These are phyloP conservation scores for Capitella teleta DNA, from an alignment of 1,140 invertebrate genomes.

Conservation along the genomic window DNA sequence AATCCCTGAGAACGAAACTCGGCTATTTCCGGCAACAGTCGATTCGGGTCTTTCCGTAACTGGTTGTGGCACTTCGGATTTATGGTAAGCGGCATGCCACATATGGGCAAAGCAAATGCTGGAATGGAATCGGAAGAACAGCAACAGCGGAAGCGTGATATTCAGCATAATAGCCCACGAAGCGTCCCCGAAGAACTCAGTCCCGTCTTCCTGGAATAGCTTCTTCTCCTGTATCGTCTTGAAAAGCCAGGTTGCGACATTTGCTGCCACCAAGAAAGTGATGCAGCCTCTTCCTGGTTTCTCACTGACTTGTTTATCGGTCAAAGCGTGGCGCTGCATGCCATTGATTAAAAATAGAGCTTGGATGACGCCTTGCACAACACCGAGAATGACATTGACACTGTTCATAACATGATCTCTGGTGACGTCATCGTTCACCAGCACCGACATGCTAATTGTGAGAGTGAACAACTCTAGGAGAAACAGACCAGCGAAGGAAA, in stretches of 20 bases:
- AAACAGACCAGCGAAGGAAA: conserved; percentile 7
- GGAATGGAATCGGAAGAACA: conserved; percentile 14
- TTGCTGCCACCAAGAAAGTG: conserved; percentile 9
- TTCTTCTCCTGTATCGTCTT: conserved; percentile 8
- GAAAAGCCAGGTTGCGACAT: conserved; percentile 10
- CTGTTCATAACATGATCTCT: background rate
- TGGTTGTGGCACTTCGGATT: too few relatives aligned
- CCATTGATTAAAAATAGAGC: conserved; percentile 6
- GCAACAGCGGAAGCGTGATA: conserved; percentile 10
- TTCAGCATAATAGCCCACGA: conserved; percentile 11
- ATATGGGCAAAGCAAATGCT: conserved; percentile 13
- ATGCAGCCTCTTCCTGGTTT: conserved; percentile 8
- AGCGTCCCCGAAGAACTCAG: conserved; percentile 6
- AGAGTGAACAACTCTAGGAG: conserved; percentile 5
- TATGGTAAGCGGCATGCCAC: conserved; percentile 10
- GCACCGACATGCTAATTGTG: too few relatives aligned
- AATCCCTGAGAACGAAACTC: too few relatives aligned
- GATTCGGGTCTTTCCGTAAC: too few relatives aligned
- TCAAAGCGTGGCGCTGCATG: conserved; percentile 6
- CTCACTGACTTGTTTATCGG: background rate
- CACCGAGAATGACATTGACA: too few relatives aligned
- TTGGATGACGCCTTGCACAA: too few relatives aligned
- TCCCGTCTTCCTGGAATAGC: background rate
- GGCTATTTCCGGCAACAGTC: too few relatives aligned
- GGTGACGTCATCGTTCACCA: too few relatives aligned